Evolutionary conservation across 2,888 invertebrate genomes (phyloP).

Genomic region (Deilephila porcellus): DNA sequence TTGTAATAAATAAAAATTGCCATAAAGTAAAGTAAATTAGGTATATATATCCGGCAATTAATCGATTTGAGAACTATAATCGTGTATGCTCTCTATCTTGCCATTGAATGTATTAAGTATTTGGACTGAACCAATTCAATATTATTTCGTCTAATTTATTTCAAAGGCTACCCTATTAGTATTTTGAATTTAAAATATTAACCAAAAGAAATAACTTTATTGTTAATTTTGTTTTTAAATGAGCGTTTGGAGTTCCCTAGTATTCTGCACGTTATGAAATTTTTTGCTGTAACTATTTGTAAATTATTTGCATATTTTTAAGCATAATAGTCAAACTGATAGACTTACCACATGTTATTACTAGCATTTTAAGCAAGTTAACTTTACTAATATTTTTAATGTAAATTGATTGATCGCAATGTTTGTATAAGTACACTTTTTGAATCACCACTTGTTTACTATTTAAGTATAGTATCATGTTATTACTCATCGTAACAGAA

Average conservation of each 20-base stretch:
- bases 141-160: too few relatives aligned
- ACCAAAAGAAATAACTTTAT: too few relatives aligned
- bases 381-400: neutral
- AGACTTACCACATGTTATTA: slow-evolving; percentile 10
- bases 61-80: neutral
- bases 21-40: too few relatives aligned
- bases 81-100: slow-evolving; percentile 26
- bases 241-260: neutral
- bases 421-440: too few relatives aligned
- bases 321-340: slow-evolving; percentile 14
- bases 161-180: neutral
- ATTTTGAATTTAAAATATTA: neutral
- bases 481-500: too few relatives aligned
- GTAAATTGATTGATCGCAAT: too few relatives aligned
- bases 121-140: neutral
- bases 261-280: neutral
- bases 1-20: neutral
- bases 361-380: slow-evolving; percentile 14
- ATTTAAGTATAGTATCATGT: too few relatives aligned
- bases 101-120: slow-evolving; percentile 11
- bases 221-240: too few relatives aligned
- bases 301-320: slow-evolving; percentile 5
- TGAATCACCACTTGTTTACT: too few relatives aligned
- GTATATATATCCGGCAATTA: too few relatives aligned
- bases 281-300: neutral